Conservation (phyloP, 2,113 vertebrate genomes). For the Sardina pilchardus region DNA sequence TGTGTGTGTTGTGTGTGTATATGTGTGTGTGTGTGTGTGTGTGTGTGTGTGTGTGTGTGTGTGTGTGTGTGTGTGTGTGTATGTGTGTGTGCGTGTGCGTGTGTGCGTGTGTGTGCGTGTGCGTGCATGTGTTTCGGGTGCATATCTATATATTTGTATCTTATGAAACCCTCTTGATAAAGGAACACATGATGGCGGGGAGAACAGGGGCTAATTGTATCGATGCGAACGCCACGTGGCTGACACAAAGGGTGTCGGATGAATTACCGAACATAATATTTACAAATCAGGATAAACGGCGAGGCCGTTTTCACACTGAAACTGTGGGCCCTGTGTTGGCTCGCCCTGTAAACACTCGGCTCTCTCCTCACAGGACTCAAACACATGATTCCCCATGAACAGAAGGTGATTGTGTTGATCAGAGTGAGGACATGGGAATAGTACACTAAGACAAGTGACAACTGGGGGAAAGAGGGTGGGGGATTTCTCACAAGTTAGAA, state of each 20-base stretch:
- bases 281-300: background rate
- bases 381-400: conserved; percentile 51
- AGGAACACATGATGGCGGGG: background rate
- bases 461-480: background rate
- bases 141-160: background rate
- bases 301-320: background rate
- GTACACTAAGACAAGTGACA: background rate
- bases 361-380: background rate
- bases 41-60: background rate
- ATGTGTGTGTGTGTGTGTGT: background rate
- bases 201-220: background rate
- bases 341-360: background rate
- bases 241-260: background rate
- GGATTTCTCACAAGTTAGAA: background rate
- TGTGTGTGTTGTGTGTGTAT: background rate
- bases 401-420: conserved; percentile 73
- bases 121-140: background rate
- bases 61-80: background rate
- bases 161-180: background rate
- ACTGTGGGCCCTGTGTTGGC: background rate
- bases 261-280: background rate
- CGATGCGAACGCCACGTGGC: background rate
- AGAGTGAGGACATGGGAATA: conserved; percentile 38
- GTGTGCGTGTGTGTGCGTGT: background rate
- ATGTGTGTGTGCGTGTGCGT: background rate